A percentile compares a stretch with the other conserved stretches of the same genome.
These are phyloP conservation scores for Neosilurus mollespiculum DNA, from an alignment of 2,797 vertebrate genomes.

Conservation along the genomic window DNA sequence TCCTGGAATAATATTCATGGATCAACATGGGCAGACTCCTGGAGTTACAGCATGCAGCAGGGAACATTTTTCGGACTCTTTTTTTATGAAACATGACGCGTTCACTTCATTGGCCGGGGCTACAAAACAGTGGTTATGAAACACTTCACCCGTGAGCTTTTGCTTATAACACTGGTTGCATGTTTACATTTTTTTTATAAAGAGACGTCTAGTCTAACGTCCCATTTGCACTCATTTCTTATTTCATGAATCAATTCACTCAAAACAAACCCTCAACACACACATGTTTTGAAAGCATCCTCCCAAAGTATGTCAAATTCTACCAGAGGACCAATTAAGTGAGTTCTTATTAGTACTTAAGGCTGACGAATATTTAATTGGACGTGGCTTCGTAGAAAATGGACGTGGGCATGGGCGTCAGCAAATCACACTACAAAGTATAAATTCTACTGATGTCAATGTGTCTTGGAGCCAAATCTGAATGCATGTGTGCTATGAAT, in stretches of 20 bases:
- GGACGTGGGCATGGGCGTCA: no score
- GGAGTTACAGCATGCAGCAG: conserved; percentile 60
- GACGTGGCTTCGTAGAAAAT: no score
- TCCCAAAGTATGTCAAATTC: neutral
- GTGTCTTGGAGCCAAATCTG: no score
- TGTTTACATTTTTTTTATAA: neutral
- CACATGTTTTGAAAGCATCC: neutral
- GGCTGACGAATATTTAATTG: no score
- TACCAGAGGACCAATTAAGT: neutral
- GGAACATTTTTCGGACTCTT: conserved; percentile 50
- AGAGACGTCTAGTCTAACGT: neutral
- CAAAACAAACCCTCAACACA: conserved; percentile 3
- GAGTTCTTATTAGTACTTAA: no score
- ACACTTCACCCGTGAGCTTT: conserved; percentile 11
- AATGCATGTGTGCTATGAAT: no score
- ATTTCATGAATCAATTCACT: conserved; percentile 33
- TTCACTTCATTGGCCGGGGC: conserved; percentile 62
- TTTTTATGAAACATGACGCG: conserved; percentile 75
- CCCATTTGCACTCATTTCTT: conserved; percentile 12
- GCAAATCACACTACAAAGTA: no score
- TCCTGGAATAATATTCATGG: conserved; percentile 4
- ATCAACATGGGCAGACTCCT: conserved; percentile 61
- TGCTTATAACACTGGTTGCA: neutral
- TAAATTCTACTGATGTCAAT: no score
- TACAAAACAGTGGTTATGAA: neutral